Evolutionary conservation across 1,140 invertebrate genomes (phyloP).

Genomic region (Cryptotermes secundus): DNA sequence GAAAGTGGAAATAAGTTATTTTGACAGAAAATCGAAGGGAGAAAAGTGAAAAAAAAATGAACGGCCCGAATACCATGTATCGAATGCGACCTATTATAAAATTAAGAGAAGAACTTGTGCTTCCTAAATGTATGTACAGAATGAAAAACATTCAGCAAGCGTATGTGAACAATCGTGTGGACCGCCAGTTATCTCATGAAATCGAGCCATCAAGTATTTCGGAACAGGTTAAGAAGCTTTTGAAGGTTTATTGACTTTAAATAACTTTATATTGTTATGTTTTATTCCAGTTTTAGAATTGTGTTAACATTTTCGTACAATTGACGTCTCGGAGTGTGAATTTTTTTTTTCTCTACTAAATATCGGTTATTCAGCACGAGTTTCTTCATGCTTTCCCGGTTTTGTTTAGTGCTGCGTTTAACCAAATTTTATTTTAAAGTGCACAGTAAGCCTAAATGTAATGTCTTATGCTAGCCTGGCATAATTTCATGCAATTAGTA

Average conservation of each 20-base stretch:
- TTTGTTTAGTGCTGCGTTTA: neutral
- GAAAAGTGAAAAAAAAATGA: slow-evolving; percentile 41
- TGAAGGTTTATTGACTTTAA: slow-evolving; percentile 58
- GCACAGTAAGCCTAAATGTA: neutral
- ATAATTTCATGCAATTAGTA: neutral
- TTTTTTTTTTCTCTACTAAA: neutral
- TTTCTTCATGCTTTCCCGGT: neutral
- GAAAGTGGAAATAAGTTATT: neutral
- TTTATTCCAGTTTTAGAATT: neutral
- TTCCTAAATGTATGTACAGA: slow-evolving; percentile 62
- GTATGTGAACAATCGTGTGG: neutral
- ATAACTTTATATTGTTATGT: slow-evolving; percentile 20
- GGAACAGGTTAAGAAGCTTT: slow-evolving; percentile 68
- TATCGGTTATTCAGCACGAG: neutral
- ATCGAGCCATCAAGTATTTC: slow-evolving; percentile 46
- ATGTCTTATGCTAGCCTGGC: neutral
- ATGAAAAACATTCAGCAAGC: slow-evolving; percentile 59
- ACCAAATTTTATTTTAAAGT: neutral
- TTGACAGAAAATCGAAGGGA: neutral
- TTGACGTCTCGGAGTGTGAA: neutral
- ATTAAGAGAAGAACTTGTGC: slow-evolving; percentile 48
- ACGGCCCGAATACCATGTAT: slow-evolving; percentile 54
- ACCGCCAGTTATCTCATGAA: slow-evolving; percentile 49
- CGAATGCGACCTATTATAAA: slow-evolving; percentile 54
- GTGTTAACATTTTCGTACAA: neutral